A percentile compares a stretch with the other conserved stretches of the same genome.
Evolutionary conservation across 1,140 invertebrate genomes (phyloP).

Genomic region (Macrobrachium rosenbergii): DNA sequence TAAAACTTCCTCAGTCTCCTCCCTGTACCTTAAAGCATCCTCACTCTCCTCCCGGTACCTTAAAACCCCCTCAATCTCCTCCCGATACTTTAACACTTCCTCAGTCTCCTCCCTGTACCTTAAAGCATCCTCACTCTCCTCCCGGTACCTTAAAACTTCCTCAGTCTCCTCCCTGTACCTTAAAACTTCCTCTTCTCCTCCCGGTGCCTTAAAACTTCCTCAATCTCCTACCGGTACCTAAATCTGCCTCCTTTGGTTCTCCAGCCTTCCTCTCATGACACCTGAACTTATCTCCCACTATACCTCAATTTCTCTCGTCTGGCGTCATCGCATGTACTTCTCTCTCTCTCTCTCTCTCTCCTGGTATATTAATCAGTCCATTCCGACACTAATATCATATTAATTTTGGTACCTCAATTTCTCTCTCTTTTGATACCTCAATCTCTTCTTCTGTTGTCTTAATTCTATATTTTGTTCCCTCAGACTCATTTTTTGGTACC

Average conservation of each 20-base stretch:
- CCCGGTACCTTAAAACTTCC: neutral
- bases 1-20: neutral
- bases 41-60: neutral
- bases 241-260: neutral
- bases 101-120: too few species aligned
- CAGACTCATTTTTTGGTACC: too few species aligned
- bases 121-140: too few species aligned
- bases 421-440: neutral
- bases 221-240: neutral
- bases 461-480: too few species aligned
- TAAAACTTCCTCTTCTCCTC: conserved; percentile 4
- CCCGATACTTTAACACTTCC: too few species aligned
- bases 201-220: neutral
- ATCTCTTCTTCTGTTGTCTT: neutral
- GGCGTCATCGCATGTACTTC: neutral
- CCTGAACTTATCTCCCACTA: neutral
- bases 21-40: neutral
- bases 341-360: conserved; percentile 5
- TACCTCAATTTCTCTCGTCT: neutral
- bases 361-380: too few species aligned
- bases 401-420: too few species aligned
- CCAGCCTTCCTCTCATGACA: too few species aligned
- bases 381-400: too few species aligned
- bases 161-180: neutral
- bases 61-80: neutral